Base-by-base conservation (phyloP, 1,140 invertebrate species). In the Phthorimaea operculella region DNA sequence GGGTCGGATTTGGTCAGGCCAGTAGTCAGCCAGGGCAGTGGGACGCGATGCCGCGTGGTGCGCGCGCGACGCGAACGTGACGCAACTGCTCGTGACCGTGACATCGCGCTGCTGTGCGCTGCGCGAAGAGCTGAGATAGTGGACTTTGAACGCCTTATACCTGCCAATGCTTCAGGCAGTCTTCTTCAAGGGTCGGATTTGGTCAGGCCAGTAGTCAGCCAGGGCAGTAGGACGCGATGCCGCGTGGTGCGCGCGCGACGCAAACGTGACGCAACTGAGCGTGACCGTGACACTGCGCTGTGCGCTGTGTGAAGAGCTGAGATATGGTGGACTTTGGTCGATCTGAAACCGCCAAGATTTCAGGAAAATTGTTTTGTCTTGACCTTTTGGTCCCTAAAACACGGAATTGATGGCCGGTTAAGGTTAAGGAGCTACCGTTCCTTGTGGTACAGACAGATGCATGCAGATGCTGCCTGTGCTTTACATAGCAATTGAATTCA, bases 31-130 rank as follows among this genome's bases (percentile, higher is more conserved):
- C 39, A 55, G 61, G 59, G 52, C 59, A 62, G 52, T 55, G 54
- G 54, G 58, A 44, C 57, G 28, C 36, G 52, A 55, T 52, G 52
- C 49, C 52, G 50, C 51, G 45, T n/a, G 51, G 51, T 33, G 49
- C 36, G 49, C 36, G 49, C 58, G 15, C 49, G 39, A 21, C 53
- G 34, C 42, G 53, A 33, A 44, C n/a, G 60, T 68, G 66, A 68
- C 60, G 66, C 66, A 68, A 68, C 57, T 33, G 58, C 60, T 56
- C 66, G 62, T 68, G 66, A 63, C 66, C 62, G 55, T 64, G 62
- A 64, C 66, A 64, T 60, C 65, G 56, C 52, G 17, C 48, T 10
- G 17, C 45, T 14, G 45, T 39, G 36, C 36, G 10, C n/a, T 5
- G 36, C 3, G 10, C 36, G n/a, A 12, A 9, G 36, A 39, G 36